phyloP scores from a whole-genome alignment of 2,113 vertebrate genomes.

The Hyperoodon ampullatus region DNA sequence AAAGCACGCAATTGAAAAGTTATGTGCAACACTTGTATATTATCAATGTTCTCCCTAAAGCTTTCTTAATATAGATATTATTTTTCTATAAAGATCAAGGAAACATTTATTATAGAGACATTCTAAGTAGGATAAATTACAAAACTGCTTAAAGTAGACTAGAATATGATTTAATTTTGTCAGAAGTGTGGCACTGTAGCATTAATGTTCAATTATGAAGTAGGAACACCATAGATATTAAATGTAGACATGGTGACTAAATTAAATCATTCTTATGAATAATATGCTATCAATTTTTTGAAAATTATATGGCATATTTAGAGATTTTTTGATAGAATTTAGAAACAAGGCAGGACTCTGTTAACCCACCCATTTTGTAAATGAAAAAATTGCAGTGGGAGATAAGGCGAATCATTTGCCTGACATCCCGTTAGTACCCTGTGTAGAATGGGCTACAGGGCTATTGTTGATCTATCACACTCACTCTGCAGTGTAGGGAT shows the following conservation, averaged over 20 bases:
- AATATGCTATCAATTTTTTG: neutral
- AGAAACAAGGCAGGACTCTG: neutral
- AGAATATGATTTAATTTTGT: neutral
- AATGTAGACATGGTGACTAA: neutral
- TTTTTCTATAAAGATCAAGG: conserved; percentile 30
- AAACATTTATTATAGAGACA: conserved; percentile 17
- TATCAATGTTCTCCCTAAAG: neutral
- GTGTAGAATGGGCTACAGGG: neutral
- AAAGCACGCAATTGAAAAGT: neutral
- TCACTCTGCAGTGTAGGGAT: neutral
- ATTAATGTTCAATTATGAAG: conserved; percentile 34
- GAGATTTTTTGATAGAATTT: neutral
- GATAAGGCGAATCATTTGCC: neutral
- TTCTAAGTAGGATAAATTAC: neutral
- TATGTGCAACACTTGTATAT: neutral
- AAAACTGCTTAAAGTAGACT: neutral
- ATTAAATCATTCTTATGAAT: neutral
- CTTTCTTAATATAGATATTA: neutral
- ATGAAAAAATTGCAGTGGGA: neutral
- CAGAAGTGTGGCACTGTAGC: neutral
- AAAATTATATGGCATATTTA: neutral
- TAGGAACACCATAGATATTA: neutral
- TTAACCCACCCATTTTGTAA: neutral
- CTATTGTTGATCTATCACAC: neutral
- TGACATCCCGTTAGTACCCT: neutral